phyloP scores from a whole-genome alignment of 1,140 invertebrate genomes.

The Nephotettix cincticeps region DNA sequence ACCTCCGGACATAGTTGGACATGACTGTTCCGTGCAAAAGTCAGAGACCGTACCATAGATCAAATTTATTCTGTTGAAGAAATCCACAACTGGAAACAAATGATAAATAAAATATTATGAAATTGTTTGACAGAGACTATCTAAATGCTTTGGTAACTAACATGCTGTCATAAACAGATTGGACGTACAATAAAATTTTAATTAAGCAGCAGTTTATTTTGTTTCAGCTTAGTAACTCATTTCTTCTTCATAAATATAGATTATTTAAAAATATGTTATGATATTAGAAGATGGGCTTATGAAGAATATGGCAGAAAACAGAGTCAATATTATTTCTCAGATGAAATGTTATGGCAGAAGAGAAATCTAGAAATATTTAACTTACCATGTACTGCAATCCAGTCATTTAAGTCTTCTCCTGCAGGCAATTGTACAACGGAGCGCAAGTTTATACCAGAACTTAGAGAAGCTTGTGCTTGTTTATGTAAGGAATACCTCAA shows the following conservation, averaged over 20 bases:
- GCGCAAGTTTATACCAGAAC: conserved; percentile 90
- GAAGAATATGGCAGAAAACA: not conserved
- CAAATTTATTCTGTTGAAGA: conserved; percentile 94
- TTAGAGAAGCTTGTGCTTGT: conserved; percentile 89
- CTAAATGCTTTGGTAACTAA: too few species aligned
- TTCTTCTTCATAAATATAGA: too few species aligned
- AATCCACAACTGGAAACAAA: conserved; percentile 88
- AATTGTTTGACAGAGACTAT: too few species aligned
- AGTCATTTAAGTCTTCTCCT: conserved; percentile 89
- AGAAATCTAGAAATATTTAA: not conserved
- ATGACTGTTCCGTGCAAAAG: conserved; percentile 80
- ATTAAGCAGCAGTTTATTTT: too few species aligned
- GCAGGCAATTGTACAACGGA: conserved; percentile 81
- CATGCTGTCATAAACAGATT: too few species aligned
- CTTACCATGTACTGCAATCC: conserved; percentile 94
- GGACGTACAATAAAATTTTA: too few species aligned
- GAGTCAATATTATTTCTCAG: not conserved
- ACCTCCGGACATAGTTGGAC: conserved; percentile 92
- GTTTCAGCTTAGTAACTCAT: too few species aligned
- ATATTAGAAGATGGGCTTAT: too few species aligned
- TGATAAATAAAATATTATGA: too few species aligned
- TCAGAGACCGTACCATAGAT: conserved; percentile 91
- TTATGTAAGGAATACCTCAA: conserved; percentile 90
- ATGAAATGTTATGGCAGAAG: not conserved
- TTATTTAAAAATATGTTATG: too few species aligned